A percentile compares a stretch with the other conserved stretches of the same genome.
phyloP scores from a whole-genome alignment of 2,797 vertebrate genomes.

The Gila robusta region DNA sequence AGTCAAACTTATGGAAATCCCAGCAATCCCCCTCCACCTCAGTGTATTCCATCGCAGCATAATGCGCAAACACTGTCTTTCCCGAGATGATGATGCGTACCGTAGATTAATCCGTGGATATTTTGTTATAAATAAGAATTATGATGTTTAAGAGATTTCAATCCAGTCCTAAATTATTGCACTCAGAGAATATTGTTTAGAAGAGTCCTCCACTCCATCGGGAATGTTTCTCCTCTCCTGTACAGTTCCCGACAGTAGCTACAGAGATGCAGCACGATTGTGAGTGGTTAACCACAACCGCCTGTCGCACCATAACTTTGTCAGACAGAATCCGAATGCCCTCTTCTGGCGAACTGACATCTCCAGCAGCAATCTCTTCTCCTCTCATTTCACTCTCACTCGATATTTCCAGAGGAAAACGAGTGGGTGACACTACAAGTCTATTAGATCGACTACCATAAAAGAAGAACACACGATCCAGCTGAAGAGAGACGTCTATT shows the following conservation, averaged over 20 bases:
- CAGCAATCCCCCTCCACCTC: conserved; percentile 52
- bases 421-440: conserved; percentile 34
- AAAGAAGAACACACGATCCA: neutral
- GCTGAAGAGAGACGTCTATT: neutral
- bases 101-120: conserved; percentile 35
- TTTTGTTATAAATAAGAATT: neutral
- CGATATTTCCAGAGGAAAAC: conserved; percentile 38
- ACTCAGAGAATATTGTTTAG: conserved; percentile 7
- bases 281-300: conserved; percentile 72
- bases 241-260: conserved; percentile 57
- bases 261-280: conserved; percentile 57
- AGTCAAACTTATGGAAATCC: conserved; percentile 63
- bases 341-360: conserved; percentile 81
- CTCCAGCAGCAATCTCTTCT: conserved; percentile 53
- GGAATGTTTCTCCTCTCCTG: conserved; percentile 54
- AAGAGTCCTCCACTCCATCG: conserved; percentile 61
- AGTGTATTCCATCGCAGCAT: conserved; percentile 59
- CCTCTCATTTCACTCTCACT: conserved; percentile 16
- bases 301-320: conserved; percentile 77
- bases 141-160: conserved; percentile 32
- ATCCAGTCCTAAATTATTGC: neutral
- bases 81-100: conserved; percentile 52
- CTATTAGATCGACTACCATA: conserved; percentile 9
- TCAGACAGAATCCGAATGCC: conserved; percentile 80
- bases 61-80: conserved; percentile 63